phyloP scores from a whole-genome alignment of 2,113 vertebrate genomes.

The Gnathonemus echidnorhynchus region DNA sequence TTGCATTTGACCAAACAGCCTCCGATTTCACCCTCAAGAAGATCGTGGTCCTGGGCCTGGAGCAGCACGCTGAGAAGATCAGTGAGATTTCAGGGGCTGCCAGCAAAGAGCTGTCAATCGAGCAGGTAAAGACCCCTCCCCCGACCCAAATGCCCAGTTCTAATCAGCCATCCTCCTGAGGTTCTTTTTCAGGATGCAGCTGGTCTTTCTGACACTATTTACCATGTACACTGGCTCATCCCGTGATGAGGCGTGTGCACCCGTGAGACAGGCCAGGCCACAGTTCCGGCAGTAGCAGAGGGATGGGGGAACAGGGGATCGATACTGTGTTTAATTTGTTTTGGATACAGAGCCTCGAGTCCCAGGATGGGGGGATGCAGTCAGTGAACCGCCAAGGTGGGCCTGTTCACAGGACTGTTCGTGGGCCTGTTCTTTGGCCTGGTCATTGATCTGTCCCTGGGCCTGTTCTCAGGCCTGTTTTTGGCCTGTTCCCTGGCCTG shows the following conservation, averaged over 20 bases:
- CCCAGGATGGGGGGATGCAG: conserved; percentile 25
- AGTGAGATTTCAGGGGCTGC: conserved; percentile 69
- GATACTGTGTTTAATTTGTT: conserved; percentile 55
- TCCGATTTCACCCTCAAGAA: conserved; percentile 72
- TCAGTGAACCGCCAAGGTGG: conserved; percentile 22
- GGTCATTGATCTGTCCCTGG: background rate
- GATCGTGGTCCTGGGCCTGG: conserved; percentile 67
- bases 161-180: conserved; percentile 20
- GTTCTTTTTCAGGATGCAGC: background rate
- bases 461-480: no score
- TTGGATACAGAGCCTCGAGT: conserved; percentile 34
- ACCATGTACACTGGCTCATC: background rate
- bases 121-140: conserved; percentile 58
- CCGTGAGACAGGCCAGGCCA: conserved; percentile 18
- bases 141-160: background rate
- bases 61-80: conserved; percentile 66
- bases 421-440: background rate
- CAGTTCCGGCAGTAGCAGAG: background rate
- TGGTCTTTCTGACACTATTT: background rate
- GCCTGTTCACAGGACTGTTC: conserved; percentile 37
- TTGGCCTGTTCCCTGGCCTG: no score
- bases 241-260: background rate
- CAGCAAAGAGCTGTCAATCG: conserved; percentile 77
- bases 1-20: conserved; percentile 63
- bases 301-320: conserved; percentile 32